phyloP scores from a whole-genome alignment of 2,797 vertebrate species.

The Fringilla coelebs region DNA sequence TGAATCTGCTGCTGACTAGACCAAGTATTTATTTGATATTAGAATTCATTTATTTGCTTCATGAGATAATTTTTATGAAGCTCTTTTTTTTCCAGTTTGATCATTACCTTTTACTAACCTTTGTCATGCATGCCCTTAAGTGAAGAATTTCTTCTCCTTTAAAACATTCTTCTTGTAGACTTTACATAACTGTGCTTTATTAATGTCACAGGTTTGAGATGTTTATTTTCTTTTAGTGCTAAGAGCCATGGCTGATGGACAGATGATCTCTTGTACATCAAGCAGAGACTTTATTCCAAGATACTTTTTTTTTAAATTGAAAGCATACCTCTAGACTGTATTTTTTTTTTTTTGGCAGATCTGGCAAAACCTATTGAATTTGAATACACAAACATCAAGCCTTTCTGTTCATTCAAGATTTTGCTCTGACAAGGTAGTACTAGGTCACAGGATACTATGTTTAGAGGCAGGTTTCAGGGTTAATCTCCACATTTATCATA shows the following conservation, averaged over 20 bases:
- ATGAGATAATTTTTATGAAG: not conserved
- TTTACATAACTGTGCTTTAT: not conserved
- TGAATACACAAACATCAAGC: not conserved
- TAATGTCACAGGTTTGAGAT: not conserved
- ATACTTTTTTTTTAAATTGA: not conserved
- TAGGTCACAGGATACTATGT: constrained; percentile 30
- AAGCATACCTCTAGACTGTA: too few relatives aligned
- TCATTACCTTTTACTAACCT: not conserved
- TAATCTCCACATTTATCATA: constrained; percentile 1
- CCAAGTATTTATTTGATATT: not conserved
- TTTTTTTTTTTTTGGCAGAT: not conserved
- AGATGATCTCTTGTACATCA: not conserved
- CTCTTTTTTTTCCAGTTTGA: not conserved
- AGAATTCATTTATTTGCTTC: not conserved
- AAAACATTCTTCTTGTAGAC: not conserved
- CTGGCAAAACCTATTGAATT: not conserved
- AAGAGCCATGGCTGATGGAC: not conserved
- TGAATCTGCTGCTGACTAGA: not conserved
- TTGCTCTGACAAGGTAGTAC: not conserved
- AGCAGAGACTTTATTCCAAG: not conserved
- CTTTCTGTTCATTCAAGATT: constrained; percentile 19
- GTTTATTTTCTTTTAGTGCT: not conserved
- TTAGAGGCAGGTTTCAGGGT: constrained; percentile 17
- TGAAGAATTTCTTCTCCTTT: not conserved
- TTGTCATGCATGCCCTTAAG: not conserved